Base-by-base conservation (phyloP, 1,140 invertebrate genomes). In the Drosophila murphyi region DNA sequence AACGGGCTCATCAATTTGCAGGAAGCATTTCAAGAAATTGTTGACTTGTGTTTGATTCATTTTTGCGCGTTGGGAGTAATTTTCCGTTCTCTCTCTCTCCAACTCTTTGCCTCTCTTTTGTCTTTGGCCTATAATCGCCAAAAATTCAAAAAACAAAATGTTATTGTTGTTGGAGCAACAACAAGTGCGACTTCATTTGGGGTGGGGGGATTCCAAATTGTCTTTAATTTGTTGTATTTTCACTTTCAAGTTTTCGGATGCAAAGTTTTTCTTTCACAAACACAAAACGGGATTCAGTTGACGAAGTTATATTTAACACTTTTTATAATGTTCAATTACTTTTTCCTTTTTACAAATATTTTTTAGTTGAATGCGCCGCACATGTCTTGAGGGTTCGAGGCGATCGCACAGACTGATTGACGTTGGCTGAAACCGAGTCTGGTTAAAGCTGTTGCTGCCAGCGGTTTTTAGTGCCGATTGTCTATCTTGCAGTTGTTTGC, bases 11-110 rank as follows among this genome's bases (percentile, higher is more conserved):
- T 89, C 81, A 72, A 90, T 90, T 89, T 89, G 81, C 85, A 89
- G 86, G 85, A 89, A 89, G 86, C 85, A 89, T 72, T 89, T 90
- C 55, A 89, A 76, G 69, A 89, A 89, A 81, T 89, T 81, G 81
- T 89, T 90, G 55, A 89, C 86, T 81, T 89, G 81, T 74, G 85
- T 85, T 90, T 89, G 85, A 85, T 89, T 89, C 85, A 89, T 89
- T 61, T 72, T 88, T 54, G 59, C 20, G 63, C 28, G 32, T 52
- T 57, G 3, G 37, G 6, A 10, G 51, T 20, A 55, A 32, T 79
- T 63, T 67, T 28, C 50, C 29, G 43, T 28, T 32, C 34, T 28
- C 5, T n/a, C n/a, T 3, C 32, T 0, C 8, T 50, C 55, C 52
- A 12, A 12, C 67, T 73, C 29, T 47, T 34, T 56, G 41, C 43